Evolutionary conservation across 1,140 invertebrate genomes (phyloP).

Genomic region (Heterodera schachtii): DNA sequence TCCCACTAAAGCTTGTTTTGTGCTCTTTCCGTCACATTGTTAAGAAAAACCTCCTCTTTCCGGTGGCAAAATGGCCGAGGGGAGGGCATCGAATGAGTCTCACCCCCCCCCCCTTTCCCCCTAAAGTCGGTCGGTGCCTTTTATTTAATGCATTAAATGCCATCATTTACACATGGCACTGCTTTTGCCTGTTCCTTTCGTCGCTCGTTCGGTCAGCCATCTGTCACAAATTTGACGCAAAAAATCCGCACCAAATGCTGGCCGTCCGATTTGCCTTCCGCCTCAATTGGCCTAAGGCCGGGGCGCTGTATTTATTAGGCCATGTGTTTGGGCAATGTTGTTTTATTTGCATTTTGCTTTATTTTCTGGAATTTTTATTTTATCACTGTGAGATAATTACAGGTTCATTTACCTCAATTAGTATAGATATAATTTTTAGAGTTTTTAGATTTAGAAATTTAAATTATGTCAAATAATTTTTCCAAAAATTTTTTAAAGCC

Average conservation of each 20-base stretch:
- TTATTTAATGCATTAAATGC: conserved; percentile 3
- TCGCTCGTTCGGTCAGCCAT: not conserved
- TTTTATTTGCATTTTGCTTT: too few relatives aligned
- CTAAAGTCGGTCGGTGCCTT: too few relatives aligned
- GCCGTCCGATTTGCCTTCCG: too few relatives aligned
- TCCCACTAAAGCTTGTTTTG: not conserved
- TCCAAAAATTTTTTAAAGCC: too few relatives aligned
- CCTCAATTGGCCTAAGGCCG: not conserved
- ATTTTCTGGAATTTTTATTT: too few relatives aligned
- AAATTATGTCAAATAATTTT: too few relatives aligned
- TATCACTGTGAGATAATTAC: too few relatives aligned
- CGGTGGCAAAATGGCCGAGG: not conserved
- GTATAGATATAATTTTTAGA: not conserved
- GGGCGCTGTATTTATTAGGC: not conserved
- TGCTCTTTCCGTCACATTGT: not conserved
- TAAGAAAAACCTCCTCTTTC: not conserved
- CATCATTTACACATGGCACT: not conserved
- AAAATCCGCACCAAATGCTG: not conserved
- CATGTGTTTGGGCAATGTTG: too few relatives aligned
- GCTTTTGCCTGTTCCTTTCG: not conserved
- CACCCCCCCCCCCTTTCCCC: not conserved
- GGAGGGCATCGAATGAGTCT: not conserved
- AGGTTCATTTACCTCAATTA: not conserved
- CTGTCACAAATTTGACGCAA: conserved; percentile 12
- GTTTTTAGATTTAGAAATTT: not conserved